Evolutionary conservation across 2,113 vertebrate genomes (phyloP).

Genomic region (rabbit (Oryctolagus cuniculus)): DNA sequence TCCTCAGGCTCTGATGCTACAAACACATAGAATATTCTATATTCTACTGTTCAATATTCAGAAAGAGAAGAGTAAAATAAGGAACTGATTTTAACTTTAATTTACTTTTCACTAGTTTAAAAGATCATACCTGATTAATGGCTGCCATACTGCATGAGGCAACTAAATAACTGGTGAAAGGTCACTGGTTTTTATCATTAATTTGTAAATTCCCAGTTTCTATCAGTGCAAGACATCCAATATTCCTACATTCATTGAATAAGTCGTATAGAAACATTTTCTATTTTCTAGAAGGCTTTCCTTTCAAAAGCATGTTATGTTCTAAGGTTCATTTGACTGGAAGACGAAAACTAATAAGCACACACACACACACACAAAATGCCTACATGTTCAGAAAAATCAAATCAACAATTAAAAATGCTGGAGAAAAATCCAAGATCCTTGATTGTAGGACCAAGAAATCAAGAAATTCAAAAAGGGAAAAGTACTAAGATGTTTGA

Average conservation of each 20-base stretch:
- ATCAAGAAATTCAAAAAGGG: conserved; percentile 44
- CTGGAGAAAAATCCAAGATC: conserved; percentile 8
- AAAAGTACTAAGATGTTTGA: conserved; percentile 45
- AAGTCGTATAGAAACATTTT: conserved; percentile 8
- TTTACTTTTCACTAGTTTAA: conserved; percentile 38
- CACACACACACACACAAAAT: too few relatives aligned
- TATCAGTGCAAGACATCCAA: neutral
- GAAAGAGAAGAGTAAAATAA: neutral
- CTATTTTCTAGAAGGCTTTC: conserved; percentile 41
- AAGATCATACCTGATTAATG: neutral
- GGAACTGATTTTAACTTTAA: conserved; percentile 26
- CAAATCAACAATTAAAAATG: conserved; percentile 19
- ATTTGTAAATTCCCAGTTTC: neutral
- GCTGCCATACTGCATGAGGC: neutral
- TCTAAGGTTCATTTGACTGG: neutral
- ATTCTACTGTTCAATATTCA: neutral
- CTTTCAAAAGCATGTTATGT: conserved; percentile 17
- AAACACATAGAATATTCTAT: neutral
- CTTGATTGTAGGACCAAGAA: conserved; percentile 29
- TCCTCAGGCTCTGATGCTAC: neutral
- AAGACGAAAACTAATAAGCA: neutral
- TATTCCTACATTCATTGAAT: neutral
- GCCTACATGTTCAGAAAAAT: conserved; percentile 23
- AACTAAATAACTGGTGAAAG: neutral
- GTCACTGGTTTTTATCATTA: conserved; percentile 25